Base-by-base conservation (phyloP, 2,113 vertebrate species). In the Triplophysa rosa region DNA sequence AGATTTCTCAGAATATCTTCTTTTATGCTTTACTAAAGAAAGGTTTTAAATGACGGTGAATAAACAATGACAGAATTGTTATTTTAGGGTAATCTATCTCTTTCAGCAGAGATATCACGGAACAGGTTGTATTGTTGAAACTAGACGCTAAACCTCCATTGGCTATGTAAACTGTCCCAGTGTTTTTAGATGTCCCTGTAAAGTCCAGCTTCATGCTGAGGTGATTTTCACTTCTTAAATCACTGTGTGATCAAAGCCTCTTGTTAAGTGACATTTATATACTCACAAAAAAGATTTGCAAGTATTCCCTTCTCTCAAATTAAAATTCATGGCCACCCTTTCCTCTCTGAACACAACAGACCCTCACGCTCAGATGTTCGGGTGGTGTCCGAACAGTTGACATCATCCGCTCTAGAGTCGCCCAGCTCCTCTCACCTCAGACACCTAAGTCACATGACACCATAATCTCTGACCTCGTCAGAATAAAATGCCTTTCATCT, bases 401-500 rank as follows among this genome's bases (percentile, higher is more conserved):
- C 61, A 24, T 76, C 58, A 49, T 63, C 52, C 37, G 12, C 19
- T 33, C 12, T 75, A 13, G 24, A 26, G 61, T 63, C 8, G 3
- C 23, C 17, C 42, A 37, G 24, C 45, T 65, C 59, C 40, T 42
- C 40, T 45, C 42, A 45, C 42, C 42, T 45, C 33, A n/a, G 13
- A 29, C 67, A 59, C 40, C 33, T 68, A 21, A 65, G 45, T 82
- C 70, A 68, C 13, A 29, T 66, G 75, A 45, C 65, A 47, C 73
- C 72, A 68, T 64, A 52, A 73, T 59, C 19, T 64, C 77, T 81
- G 74, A 79, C 75, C 77, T 77, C 58, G 47, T 75, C 76, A 49
- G 37, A 62, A 54, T 19, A 5, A 58, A 67, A 71, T 23, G 21
- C 26, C 68, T 84, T 84, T 84, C 73, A 82, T 82, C 83, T 84